Base-by-base conservation (phyloP, 1,140 invertebrate genomes). In the Schlechtendalia chinensis region DNA sequence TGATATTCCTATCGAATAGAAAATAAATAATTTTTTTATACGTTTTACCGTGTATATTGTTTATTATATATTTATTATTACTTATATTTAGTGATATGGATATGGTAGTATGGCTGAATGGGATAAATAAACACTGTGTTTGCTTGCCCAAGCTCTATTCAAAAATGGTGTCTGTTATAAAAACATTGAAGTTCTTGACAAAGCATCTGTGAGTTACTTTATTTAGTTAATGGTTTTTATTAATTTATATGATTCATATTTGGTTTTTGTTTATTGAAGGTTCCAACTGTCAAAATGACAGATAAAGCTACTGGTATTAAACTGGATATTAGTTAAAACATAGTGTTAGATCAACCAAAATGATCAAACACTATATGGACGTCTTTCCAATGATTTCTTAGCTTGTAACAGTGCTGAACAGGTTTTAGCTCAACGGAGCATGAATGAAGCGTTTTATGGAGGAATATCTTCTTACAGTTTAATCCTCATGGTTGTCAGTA, bases 371-470 rank as follows among this genome's bases (percentile, higher is more conserved):
- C 81, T 94, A 90, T 84, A 93, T 93, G 83, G 86, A 86, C 59
- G 89, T 89, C 81, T 98, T 91, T 88, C 96, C 96, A 29, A 91
- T 93, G 79, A 88, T 99, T 82, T 91, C 93, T 32, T 97, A 97
- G 85, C 89, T 99, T 83, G 96, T 98, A 82, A 92, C 98, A 87
- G 96, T 98, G 74, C 89, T 99, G 82, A 99, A 88, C 96, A 98
- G 88, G 99, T 98, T 88, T 90, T 99, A 80, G 88, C 98, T 71
- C 94, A 98, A 87, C 90, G 97, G 86, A 96, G 98, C 89, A 90
- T 99, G 83, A 99, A 99, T 88, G 97, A 99, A 91, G 97, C 99
- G 67, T 99, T 98, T 88, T 98, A 96, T 72, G 97, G 98, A 83
- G 98, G 98, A 85, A 98, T 99, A 84, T 97, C 96, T 82, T 99